A percentile compares a stretch with the other conserved stretches of the same genome.
phyloP scores from a whole-genome alignment of 2,888 invertebrate genomes.

The Rhodophaea formosa region DNA sequence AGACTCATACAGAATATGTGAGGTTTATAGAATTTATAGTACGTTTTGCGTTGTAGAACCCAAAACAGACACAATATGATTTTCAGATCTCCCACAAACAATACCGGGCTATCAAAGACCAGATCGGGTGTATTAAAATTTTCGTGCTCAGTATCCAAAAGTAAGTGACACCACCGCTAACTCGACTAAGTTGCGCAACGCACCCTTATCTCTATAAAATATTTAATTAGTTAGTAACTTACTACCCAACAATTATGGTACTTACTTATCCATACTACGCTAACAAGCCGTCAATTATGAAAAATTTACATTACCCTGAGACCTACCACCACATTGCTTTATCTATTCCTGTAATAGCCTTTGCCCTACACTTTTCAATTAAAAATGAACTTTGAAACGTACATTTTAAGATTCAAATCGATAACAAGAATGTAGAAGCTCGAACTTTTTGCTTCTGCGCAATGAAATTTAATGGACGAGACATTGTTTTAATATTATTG shows the following conservation, averaged over 20 bases:
- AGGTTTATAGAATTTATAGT: too few species aligned
- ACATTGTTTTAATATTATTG: background rate
- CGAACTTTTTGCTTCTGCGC: background rate
- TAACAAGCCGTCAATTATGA: constrained; percentile 10
- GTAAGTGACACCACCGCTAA: too few species aligned
- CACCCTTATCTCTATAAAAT: background rate
- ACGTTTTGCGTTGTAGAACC: too few species aligned
- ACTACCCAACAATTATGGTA: background rate
- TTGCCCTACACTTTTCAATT: background rate
- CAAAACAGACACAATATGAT: too few species aligned
- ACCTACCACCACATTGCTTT: background rate
- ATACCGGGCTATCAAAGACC: too few species aligned
- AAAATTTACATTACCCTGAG: background rate
- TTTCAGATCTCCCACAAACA: too few species aligned
- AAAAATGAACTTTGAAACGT: background rate
- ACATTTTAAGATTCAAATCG: background rate
- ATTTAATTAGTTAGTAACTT: background rate
- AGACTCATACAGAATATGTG: too few species aligned
- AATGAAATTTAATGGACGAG: constrained; percentile 2
- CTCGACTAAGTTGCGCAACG: too few species aligned
- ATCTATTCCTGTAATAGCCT: background rate
- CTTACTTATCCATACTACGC: background rate
- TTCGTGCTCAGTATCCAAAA: too few species aligned
- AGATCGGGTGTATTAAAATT: too few species aligned
- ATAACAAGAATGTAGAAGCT: background rate